A percentile compares a stretch with the other conserved stretches of the same genome.
These are phyloP conservation scores for Drosophila jambulina DNA, from an alignment of 1,140 invertebrate genomes.

Conservation along the genomic window DNA sequence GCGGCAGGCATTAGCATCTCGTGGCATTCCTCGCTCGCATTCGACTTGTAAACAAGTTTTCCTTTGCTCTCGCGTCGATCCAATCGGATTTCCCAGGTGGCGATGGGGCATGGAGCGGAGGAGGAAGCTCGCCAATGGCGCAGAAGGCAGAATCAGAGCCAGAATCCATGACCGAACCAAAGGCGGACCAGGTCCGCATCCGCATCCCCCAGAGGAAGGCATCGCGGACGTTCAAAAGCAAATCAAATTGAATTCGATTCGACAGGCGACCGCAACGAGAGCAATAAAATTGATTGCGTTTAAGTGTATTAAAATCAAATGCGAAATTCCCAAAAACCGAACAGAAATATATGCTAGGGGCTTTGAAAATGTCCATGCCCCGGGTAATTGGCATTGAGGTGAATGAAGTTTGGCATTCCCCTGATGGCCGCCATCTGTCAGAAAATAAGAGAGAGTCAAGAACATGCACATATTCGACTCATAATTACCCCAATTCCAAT, in stretches of 20 bases:
- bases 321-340: conserved; percentile 52
- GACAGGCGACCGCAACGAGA: conserved; percentile 78
- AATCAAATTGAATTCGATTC: conserved; percentile 79
- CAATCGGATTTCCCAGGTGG: conserved; percentile 37
- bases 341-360: not conserved
- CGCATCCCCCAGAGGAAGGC: conserved; percentile 33
- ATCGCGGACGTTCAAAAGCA: conserved; percentile 64
- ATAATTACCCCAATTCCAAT: not conserved
- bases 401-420: conserved; percentile 67
- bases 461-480: not conserved
- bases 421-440: conserved; percentile 40
- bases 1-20: conserved; percentile 40
- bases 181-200: conserved; percentile 19
- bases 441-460: conserved; percentile 4
- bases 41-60: conserved; percentile 70
- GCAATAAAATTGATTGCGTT: conserved; percentile 82
- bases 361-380: conserved; percentile 64
- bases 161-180: conserved; percentile 39
- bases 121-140: conserved; percentile 51
- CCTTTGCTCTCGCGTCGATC: conserved; percentile 21
- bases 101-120: conserved; percentile 6
- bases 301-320: conserved; percentile 80
- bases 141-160: conserved; percentile 30
- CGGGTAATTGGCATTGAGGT: conserved; percentile 60
- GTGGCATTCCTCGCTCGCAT: conserved; percentile 69